A percentile compares a stretch with the other conserved stretches of the same genome.
phyloP scores from a whole-genome alignment of 2,797 vertebrate genomes.

The Pachyuromys duprasi region DNA sequence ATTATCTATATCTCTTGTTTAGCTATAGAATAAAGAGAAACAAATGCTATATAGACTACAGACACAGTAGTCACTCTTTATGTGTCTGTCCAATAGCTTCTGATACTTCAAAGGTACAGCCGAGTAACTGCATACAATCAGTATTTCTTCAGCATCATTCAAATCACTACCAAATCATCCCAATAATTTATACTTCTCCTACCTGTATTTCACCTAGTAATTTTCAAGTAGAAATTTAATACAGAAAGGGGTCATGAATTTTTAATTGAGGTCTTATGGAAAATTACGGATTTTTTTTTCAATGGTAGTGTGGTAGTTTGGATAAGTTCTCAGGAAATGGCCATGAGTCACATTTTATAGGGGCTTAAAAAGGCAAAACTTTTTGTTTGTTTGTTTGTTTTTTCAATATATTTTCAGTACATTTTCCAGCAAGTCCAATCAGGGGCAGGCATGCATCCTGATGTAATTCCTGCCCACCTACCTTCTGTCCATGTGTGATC shows the following conservation, averaged over 20 bases:
- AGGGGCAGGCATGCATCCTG: background rate
- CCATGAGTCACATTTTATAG: no score
- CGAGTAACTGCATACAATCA: background rate
- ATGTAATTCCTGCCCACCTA: background rate
- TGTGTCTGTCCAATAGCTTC: background rate
- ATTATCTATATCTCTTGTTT: background rate
- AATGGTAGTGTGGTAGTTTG: background rate
- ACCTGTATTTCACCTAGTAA: constrained; percentile 6
- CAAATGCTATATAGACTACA: background rate
- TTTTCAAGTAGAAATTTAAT: background rate
- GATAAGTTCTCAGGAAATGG: no score
- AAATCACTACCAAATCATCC: background rate
- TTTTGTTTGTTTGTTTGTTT: no score
- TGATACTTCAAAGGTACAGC: background rate
- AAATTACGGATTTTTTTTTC: background rate
- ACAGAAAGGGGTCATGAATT: background rate
- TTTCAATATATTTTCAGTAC: no score
- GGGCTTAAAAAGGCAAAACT: no score
- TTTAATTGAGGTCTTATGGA: background rate
- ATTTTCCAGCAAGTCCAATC: background rate
- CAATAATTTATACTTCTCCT: constrained; percentile 35
- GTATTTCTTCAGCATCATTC: background rate
- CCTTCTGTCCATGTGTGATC: no score
- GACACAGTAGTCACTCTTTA: background rate
- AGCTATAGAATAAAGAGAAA: background rate